Conservation (phyloP, 1,140 invertebrate species). For the Himalopsyche phryganea region DNA sequence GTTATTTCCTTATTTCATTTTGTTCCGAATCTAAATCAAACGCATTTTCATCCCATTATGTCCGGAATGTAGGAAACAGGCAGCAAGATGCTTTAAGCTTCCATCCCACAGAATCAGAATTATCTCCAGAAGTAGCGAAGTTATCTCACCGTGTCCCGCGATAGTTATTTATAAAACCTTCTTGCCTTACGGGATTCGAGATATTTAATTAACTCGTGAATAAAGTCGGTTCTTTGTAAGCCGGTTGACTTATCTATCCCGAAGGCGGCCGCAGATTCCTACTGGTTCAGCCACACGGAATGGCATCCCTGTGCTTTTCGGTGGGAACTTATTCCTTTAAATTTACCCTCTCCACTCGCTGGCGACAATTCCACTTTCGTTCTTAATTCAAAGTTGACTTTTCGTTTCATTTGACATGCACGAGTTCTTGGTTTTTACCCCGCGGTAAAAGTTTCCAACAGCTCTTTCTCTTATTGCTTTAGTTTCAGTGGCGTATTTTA, state of each 20-base stretch:
- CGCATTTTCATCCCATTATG: no score
- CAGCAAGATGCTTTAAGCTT: no score
- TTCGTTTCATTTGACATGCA: constrained; percentile 12
- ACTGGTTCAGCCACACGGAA: constrained; percentile 27
- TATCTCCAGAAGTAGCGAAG: neutral
- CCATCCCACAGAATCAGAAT: no score
- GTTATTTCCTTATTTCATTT: no score
- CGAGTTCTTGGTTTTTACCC: neutral
- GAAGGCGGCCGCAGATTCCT: constrained; percentile 27
- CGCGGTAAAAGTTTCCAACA: neutral
- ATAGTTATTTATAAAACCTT: constrained; percentile 33
- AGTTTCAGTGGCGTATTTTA: neutral
- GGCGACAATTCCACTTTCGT: constrained; percentile 15
- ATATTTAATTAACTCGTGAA: constrained; percentile 32
- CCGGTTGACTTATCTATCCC: constrained; percentile 29
- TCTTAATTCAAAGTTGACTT: constrained; percentile 28
- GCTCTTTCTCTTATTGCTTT: neutral
- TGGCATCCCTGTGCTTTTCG: constrained; percentile 17
- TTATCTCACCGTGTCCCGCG: constrained; percentile 2
- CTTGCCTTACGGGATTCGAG: constrained; percentile 26
- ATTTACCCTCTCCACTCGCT: constrained; percentile 22
- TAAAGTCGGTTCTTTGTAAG: constrained; percentile 32
- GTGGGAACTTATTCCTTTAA: constrained; percentile 29
- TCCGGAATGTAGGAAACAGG: no score
- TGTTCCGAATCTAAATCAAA: no score